These are phyloP conservation scores for Scrobipalpa atriplicella DNA, from an alignment of 2,888 invertebrate genomes.

Conservation along the genomic window DNA sequence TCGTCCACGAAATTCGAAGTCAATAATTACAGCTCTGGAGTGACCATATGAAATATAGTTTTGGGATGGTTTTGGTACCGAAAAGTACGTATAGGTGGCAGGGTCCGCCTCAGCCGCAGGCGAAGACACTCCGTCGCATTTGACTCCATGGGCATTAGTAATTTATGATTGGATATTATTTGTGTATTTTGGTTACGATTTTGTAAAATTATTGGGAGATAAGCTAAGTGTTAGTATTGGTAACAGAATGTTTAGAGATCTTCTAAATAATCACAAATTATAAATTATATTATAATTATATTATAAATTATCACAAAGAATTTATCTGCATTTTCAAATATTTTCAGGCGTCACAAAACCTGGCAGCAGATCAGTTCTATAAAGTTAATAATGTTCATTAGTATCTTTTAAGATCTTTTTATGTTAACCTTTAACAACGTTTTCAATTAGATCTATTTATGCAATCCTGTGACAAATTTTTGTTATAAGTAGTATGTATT, in stretches of 20 bases:
- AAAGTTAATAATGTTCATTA: too few relatives aligned
- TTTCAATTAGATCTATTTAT: too few relatives aligned
- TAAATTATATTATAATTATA: too few relatives aligned
- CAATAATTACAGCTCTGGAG: constrained; percentile 64
- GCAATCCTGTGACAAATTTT: too few relatives aligned
- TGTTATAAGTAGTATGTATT: too few relatives aligned
- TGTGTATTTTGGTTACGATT: constrained; percentile 23
- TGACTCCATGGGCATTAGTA: constrained; percentile 30
- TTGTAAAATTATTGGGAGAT: background rate
- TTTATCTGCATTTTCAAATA: too few relatives aligned
- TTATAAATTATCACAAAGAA: too few relatives aligned
- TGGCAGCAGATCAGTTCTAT: too few relatives aligned
- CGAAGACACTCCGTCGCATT: constrained; percentile 53
- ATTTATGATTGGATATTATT: constrained; percentile 15
- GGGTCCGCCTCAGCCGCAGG: constrained; percentile 67
- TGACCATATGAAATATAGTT: constrained; percentile 77
- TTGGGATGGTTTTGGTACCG: constrained; percentile 49
- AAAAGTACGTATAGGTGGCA: constrained; percentile 63
- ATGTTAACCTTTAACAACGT: too few relatives aligned
- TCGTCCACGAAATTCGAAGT: constrained; percentile 58
- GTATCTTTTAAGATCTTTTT: too few relatives aligned
- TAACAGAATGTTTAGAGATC: background rate
- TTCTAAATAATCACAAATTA: too few relatives aligned
- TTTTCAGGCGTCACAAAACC: too few relatives aligned
- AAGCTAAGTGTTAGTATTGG: background rate